Evolutionary conservation across 1,140 invertebrate genomes (phyloP).

Genomic region (Solenopsis fugax): DNA sequence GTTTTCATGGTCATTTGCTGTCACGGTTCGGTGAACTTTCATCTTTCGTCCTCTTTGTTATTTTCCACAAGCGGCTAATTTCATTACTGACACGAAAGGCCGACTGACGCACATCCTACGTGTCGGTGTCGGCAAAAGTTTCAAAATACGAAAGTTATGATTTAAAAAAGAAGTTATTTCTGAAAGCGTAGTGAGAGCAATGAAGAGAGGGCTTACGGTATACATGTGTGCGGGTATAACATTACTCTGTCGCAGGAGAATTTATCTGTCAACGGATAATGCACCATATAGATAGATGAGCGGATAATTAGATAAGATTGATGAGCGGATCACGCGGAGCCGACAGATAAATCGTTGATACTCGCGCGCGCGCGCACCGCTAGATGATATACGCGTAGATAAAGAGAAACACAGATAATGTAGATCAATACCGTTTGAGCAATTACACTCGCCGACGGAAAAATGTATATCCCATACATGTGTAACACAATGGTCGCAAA

Average conservation of each 20-base stretch:
- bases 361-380: not conserved
- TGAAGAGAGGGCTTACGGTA: not conserved
- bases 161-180: not conserved
- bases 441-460: not conserved
- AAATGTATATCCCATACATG: not conserved
- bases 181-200: not conserved
- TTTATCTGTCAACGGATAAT: conserved; percentile 47
- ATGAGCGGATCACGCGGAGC: conserved; percentile 18
- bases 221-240: not conserved
- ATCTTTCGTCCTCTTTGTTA: conserved; percentile 68
- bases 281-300: conserved; percentile 24
- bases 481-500: no score
- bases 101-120: not conserved
- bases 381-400: conserved; percentile 23
- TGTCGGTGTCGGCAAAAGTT: not conserved
- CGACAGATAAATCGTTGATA: conserved; percentile 33
- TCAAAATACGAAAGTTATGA: not conserved
- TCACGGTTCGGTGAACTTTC: conserved; percentile 74
- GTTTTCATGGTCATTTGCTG: conserved; percentile 80
- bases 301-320: conserved; percentile 46
- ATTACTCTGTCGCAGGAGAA: not conserved
- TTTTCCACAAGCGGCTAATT: conserved; percentile 73
- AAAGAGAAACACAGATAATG: conserved; percentile 12
- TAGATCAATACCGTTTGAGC: conserved; percentile 42
- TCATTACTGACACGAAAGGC: conserved; percentile 66